Evolutionary conservation across 2,797 vertebrate genomes (phyloP), one percentile per base, ranked within the genome.

Genomic region (Anguilla anguilla): DNA sequence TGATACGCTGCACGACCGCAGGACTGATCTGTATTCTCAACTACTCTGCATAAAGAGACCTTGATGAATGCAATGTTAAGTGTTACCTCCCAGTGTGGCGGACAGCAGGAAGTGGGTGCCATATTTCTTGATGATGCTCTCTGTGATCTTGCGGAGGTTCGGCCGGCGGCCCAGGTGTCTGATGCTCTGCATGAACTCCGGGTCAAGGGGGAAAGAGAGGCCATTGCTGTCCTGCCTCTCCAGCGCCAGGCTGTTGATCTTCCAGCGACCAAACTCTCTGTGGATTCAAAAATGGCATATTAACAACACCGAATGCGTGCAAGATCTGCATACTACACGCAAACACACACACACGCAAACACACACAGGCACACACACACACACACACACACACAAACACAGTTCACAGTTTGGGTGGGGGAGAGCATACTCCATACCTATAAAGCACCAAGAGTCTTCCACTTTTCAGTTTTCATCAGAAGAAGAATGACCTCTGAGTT

Each of bases 191-290:
- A 97, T 97, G 94, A 99, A 99, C 90, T 99, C 98, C 0, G 98
- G 98, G 93, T 99, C 98, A 51, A 99, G 97, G 74, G 98, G 98
- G 92, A 97, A 94, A 49, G 97, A 96, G 83, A 97, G 96, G 84
- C 96, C 96, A 28, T 97, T 95, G 92, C 95, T 95, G 91, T 98
- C 96, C 92, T 96, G 97, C 93, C 97, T 97, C 92, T 99, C 98
- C 82, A 97, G 96, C 13, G 97, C 98, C 90, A 99, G 96, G 89
- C 98, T 99, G 96, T 97, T 99, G 94, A 99, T 98, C 95, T 99
- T 99, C 98, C 98, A 99, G 96, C 98, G 97, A 90, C 98, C 98
- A 93, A 99, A 99, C 94, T 99, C 98, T 93, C 98, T 99, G 74
- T 6, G 46, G 22, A 13, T 46, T 51, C 7, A 51, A 51, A 19